Percentiles rank a stretch among this genome's conserved stretches.
These are phyloP conservation scores for Mythimna pallens DNA, from an alignment of 2,888 invertebrate genomes.

Conservation along the genomic window DNA sequence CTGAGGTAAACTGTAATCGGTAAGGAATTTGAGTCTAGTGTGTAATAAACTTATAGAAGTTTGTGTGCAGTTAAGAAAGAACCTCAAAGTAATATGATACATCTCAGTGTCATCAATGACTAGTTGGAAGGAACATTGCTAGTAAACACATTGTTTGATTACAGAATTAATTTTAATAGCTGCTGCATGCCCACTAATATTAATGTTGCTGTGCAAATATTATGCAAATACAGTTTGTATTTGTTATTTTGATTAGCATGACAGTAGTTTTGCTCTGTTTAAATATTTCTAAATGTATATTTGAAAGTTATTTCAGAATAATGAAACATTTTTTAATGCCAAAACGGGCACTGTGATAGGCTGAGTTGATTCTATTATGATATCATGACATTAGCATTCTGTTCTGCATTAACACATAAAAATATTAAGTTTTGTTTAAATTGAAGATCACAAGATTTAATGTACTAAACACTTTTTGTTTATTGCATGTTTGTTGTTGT, in stretches of 20 bases:
- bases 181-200: constrained; percentile 4
- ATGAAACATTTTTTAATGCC: too few relatives aligned
- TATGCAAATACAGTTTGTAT: neutral
- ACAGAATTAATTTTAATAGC: constrained; percentile 15
- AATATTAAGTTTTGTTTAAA: constrained; percentile 1
- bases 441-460: neutral
- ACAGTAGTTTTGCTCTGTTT: neutral
- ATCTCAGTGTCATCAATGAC: constrained; percentile 39
- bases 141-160: constrained; percentile 36
- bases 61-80: constrained; percentile 23
- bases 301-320: neutral
- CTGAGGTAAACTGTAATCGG: neutral
- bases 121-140: constrained; percentile 30
- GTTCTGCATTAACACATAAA: neutral
- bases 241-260: neutral
- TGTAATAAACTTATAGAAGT: constrained; percentile 15
- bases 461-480: neutral
- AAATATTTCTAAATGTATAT: neutral
- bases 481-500: neutral
- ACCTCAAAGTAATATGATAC: constrained; percentile 43
- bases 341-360: too few relatives aligned
- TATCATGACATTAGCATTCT: neutral
- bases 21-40: neutral
- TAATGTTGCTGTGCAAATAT: neutral
- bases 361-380: neutral